These are phyloP conservation scores for Aldrovandia affinis DNA, from an alignment of 2,797 vertebrate genomes.

Conservation along the genomic window DNA sequence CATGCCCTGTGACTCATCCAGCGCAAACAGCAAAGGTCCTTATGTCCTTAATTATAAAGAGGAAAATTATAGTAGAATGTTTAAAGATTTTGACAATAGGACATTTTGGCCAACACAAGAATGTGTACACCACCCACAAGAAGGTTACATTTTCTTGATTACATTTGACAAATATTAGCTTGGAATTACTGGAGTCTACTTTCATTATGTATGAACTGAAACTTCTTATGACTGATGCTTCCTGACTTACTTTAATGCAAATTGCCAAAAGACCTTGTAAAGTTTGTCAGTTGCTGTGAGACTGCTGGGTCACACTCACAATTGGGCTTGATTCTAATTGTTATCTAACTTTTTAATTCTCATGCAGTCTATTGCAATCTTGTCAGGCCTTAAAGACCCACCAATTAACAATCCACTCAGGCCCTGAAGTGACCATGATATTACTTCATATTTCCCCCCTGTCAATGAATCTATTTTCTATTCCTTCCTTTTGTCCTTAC, in stretches of 20 bases:
- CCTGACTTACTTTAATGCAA: background rate
- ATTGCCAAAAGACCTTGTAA: background rate
- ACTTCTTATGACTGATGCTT: background rate
- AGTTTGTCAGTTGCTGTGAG: background rate
- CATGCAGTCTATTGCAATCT: background rate
- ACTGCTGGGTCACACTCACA: background rate
- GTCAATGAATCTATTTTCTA: background rate
- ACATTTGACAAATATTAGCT: background rate
- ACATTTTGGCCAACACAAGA: background rate
- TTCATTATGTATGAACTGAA: background rate
- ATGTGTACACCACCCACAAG: background rate
- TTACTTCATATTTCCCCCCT: background rate
- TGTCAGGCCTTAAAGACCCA: background rate
- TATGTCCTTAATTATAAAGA: background rate
- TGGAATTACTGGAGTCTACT: background rate
- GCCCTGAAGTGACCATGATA: background rate
- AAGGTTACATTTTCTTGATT: background rate
- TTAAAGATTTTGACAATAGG: background rate
- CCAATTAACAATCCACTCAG: background rate
- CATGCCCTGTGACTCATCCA: background rate
- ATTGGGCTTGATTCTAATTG: background rate
- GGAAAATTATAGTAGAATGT: background rate
- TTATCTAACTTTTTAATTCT: background rate
- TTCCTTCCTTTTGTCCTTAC: background rate
- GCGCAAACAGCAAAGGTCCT: too few species aligned